phyloP scores from a whole-genome alignment of 1,140 invertebrate species.

The Colletes latitarsis region DNA sequence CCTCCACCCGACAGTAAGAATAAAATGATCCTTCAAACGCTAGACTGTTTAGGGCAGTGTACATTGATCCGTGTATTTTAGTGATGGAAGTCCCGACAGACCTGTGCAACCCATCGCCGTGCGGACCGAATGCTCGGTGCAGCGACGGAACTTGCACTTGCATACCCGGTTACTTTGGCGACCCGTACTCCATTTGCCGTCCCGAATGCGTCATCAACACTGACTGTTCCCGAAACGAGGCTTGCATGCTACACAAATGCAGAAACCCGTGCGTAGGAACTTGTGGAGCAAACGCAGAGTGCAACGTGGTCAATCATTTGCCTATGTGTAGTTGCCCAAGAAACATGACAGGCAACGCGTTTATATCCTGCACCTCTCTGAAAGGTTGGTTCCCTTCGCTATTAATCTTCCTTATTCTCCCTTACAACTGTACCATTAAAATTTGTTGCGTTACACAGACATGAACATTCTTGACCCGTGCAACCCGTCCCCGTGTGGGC shows the following conservation, averaged over 20 bases:
- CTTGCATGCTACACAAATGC: constrained; percentile 88
- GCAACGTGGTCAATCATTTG: constrained; percentile 88
- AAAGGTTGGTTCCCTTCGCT: constrained; percentile 69
- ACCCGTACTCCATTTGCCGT: constrained; percentile 84
- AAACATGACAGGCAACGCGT: constrained; percentile 87
- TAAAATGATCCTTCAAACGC: no score
- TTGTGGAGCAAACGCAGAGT: constrained; percentile 88
- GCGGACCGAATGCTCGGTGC: constrained; percentile 85
- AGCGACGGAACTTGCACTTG: constrained; percentile 84
- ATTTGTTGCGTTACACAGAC: constrained; percentile 33
- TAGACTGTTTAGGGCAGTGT: neutral
- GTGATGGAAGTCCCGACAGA: constrained; percentile 73
- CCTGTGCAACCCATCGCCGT: constrained; percentile 85
- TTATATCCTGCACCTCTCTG: constrained; percentile 82
- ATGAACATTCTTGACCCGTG: constrained; percentile 81
- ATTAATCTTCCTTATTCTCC: no score
- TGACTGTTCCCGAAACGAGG: constrained; percentile 87
- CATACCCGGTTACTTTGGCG: constrained; percentile 84
- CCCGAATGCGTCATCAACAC: constrained; percentile 88
- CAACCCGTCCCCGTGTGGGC: constrained; percentile 85
- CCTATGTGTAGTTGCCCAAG: constrained; percentile 87
- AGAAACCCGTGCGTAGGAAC: constrained; percentile 86
- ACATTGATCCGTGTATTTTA: constrained; percentile 6
- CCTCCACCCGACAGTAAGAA: constrained; percentile 33
- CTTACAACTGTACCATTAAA: neutral